Evolutionary conservation across 1,140 invertebrate genomes (phyloP).

Genomic region (Andrena cerasifolii): DNA sequence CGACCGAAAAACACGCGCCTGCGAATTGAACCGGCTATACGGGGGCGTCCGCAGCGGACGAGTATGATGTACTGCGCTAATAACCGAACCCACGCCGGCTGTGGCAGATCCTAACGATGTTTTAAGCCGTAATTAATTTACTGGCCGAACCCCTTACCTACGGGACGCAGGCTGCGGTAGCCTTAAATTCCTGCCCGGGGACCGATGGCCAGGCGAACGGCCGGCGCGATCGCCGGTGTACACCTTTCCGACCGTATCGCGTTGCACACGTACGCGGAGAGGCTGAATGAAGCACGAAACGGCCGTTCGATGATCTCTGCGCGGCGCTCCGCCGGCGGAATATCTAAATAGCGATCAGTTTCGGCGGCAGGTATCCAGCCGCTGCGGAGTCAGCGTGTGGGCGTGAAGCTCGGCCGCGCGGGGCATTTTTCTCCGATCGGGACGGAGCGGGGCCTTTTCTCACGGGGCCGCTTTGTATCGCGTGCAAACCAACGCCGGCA

Average conservation of each 20-base stretch:
- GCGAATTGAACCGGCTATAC: neutral
- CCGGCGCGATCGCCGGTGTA: too few species aligned
- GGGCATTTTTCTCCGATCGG: conserved; percentile 29
- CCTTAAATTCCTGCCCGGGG: conserved; percentile 40
- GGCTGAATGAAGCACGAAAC: conserved; percentile 24
- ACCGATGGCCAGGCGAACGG: neutral
- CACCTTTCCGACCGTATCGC: neutral
- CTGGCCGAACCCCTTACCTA: conserved; percentile 67
- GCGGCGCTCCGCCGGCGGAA: conserved; percentile 25
- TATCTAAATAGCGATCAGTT: conserved; percentile 67
- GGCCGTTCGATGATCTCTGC: conserved; percentile 7
- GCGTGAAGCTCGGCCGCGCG: conserved; percentile 38
- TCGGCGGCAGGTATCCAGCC: conserved; percentile 36
- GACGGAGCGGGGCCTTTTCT: conserved; percentile 29
- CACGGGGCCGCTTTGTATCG: conserved; percentile 35
- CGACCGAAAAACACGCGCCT: too few species aligned
- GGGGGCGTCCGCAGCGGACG: conserved; percentile 35
- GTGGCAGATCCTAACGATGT: conserved; percentile 75
- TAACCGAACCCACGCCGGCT: conserved; percentile 73
- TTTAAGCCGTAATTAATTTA: conserved; percentile 80
- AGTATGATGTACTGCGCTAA: conserved; percentile 78
- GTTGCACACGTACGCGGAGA: neutral
- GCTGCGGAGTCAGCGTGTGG: conserved; percentile 42
- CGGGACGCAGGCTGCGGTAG: conserved; percentile 44
- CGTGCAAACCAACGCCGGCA: conserved; percentile 6